phyloP scores from a whole-genome alignment of 2,113 vertebrate genomes.

The Panthera leo region DNA sequence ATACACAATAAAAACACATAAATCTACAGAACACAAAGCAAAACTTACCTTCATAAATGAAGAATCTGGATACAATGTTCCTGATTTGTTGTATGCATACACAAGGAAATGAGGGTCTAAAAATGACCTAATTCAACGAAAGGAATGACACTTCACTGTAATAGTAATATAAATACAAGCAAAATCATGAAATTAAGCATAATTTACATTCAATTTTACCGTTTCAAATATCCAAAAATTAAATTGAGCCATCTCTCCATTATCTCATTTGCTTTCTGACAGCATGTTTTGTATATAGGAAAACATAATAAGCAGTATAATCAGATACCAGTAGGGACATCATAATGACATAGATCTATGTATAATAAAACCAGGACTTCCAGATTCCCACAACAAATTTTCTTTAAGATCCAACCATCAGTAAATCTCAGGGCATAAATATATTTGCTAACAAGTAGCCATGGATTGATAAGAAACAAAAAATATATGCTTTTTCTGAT shows the following conservation, averaged over 20 bases:
- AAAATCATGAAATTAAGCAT: not conserved
- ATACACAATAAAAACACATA: not conserved
- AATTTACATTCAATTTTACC: not conserved
- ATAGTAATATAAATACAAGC: not conserved
- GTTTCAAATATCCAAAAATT: not conserved
- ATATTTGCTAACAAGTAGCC: not conserved
- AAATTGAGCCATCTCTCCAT: not conserved
- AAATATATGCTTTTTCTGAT: not conserved
- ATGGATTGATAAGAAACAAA: not conserved
- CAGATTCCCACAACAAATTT: not conserved
- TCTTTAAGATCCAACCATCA: not conserved
- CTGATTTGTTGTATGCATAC: slow-evolving; percentile 30
- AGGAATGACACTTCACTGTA: not conserved
- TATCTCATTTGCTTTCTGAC: not conserved
- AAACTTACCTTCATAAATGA: slow-evolving; percentile 53
- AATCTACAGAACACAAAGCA: not conserved
- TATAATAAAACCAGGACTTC: not conserved
- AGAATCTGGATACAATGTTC: not conserved
- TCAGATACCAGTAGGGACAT: not conserved
- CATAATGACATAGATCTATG: not conserved
- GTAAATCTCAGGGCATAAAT: not conserved
- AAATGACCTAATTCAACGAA: slow-evolving; percentile 65
- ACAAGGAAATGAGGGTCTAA: slow-evolving; percentile 47
- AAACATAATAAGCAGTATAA: not conserved
- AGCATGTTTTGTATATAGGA: not conserved